These are phyloP conservation scores for Acronicta leporina DNA, from an alignment of 2,888 invertebrate species.

Conservation along the genomic window DNA sequence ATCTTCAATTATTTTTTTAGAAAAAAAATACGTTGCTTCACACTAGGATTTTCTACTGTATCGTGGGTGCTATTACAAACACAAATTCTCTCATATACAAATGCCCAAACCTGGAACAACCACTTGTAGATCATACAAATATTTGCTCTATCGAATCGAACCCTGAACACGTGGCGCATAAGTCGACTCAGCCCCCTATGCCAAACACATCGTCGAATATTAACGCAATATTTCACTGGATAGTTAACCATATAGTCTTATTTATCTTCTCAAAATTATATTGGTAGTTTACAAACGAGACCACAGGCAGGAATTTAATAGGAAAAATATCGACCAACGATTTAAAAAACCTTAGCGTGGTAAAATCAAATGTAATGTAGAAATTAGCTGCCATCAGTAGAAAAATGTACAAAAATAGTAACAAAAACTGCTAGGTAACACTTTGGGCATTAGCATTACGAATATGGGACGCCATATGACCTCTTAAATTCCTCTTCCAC, in stretches of 20 bases:
- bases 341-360: slow-evolving; percentile 1
- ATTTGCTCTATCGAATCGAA: no score
- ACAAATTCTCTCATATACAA: no score
- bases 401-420: slow-evolving; percentile 14
- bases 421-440: slow-evolving; percentile 39
- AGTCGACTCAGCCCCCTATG: no score
- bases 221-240: no score
- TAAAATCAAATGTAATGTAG: not conserved
- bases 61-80: no score
- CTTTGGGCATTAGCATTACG: slow-evolving; percentile 47
- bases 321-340: not conserved
- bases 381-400: slow-evolving; percentile 3
- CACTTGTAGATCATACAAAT: no score
- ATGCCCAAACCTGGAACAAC: no score
- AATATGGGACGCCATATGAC: slow-evolving; percentile 81
- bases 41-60: no score
- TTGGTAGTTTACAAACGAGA: slow-evolving; percentile 2
- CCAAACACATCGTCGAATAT: no score
- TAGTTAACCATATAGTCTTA: not conserved
- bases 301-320: slow-evolving; percentile 12
- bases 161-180: no score
- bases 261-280: slow-evolving; percentile 6
- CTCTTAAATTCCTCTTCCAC: slow-evolving; percentile 88
- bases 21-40: no score
- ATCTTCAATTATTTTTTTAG: no score